phyloP scores from a whole-genome alignment of 2,797 vertebrate species.

The Okamejei kenojei region DNA sequence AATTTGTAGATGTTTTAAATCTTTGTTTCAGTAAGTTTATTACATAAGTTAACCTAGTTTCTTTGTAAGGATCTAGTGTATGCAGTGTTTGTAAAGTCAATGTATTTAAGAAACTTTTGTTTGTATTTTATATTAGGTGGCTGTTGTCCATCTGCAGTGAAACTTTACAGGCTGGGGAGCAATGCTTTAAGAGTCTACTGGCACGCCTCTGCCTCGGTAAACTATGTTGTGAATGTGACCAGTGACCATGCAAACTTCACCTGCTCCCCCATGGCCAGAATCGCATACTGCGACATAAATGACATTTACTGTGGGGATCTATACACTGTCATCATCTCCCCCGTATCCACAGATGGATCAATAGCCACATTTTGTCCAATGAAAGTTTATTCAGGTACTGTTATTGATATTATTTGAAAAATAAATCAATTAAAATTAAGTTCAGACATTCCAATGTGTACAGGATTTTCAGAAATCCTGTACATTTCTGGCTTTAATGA shows the following conservation, averaged over 20 bases:
- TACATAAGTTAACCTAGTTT: background rate
- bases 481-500: background rate
- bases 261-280: slow-evolving; percentile 56
- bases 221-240: slow-evolving; percentile 58
- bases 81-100: background rate
- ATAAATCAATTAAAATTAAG: background rate
- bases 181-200: slow-evolving; percentile 72
- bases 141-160: slow-evolving; percentile 81
- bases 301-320: slow-evolving; percentile 69
- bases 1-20: background rate
- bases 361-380: slow-evolving; percentile 70
- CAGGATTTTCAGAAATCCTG: background rate
- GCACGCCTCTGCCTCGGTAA: slow-evolving; percentile 55
- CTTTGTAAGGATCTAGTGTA: background rate
- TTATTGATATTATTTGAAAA: background rate
- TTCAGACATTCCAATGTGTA: background rate
- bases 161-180: slow-evolving; percentile 62
- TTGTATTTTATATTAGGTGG: slow-evolving; percentile 57
- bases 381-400: slow-evolving; percentile 80
- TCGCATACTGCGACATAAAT: slow-evolving; percentile 66
- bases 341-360: slow-evolving; percentile 58
- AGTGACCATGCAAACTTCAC: slow-evolving; percentile 66
- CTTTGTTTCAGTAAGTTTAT: background rate
- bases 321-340: slow-evolving; percentile 70
- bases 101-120: background rate